Evolutionary conservation across 2,888 invertebrate species (phyloP).

Genomic region (Eilema sororculum): DNA sequence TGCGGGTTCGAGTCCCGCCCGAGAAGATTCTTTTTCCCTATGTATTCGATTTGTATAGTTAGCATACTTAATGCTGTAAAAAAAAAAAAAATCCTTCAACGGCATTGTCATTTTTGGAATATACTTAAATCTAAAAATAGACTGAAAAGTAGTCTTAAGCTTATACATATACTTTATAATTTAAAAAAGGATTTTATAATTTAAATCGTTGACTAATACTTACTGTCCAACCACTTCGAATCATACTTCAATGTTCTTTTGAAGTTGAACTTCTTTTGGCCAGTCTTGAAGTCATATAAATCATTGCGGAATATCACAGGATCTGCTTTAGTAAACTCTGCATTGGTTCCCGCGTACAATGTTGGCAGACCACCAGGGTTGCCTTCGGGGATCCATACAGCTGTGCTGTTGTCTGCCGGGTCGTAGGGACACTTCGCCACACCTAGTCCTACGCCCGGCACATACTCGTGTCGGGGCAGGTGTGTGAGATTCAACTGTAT

Average conservation of each 20-base stretch:
- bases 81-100: no score
- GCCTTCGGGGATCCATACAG: constrained; percentile 90
- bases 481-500: constrained; percentile 85
- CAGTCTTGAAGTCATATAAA: constrained; percentile 87
- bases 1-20: no score
- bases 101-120: no score
- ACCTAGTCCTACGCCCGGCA: constrained; percentile 89
- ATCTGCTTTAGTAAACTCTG: constrained; percentile 91
- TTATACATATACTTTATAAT: no score
- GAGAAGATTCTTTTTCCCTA: no score
- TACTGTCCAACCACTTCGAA: constrained; percentile 91
- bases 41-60: no score
- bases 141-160: no score
- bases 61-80: no score
- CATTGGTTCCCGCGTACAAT: constrained; percentile 91
- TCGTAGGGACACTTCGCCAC: constrained; percentile 91
- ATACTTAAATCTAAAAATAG: no score
- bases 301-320: constrained; percentile 91
- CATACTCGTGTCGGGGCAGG: constrained; percentile 86
- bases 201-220: constrained; percentile 63
- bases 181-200: no score
- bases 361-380: constrained; percentile 89
- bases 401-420: constrained; percentile 91
- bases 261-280: constrained; percentile 88
- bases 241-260: constrained; percentile 90